These are phyloP conservation scores for Diloba caeruleocephala DNA, from an alignment of 2,888 invertebrate species.

Conservation along the genomic window DNA sequence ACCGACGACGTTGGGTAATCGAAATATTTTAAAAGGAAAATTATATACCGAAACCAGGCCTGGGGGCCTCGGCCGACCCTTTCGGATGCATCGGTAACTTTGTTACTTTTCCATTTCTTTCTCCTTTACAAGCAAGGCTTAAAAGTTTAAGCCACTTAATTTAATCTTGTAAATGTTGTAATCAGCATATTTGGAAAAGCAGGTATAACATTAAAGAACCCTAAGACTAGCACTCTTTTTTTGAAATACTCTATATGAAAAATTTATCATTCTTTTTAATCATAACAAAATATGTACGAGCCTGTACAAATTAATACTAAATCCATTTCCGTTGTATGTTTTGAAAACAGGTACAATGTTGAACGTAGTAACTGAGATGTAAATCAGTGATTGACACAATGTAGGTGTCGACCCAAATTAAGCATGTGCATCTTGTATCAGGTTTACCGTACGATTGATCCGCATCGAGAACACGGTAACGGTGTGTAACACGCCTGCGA, in stretches of 20 bases:
- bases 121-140: background rate
- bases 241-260: too few species aligned
- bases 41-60: constrained; percentile 59
- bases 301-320: background rate
- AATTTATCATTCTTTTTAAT: too few species aligned
- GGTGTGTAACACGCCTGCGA: constrained; percentile 64
- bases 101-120: constrained; percentile 10
- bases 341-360: constrained; percentile 31
- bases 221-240: too few species aligned
- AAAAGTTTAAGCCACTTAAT: background rate
- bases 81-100: constrained; percentile 26
- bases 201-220: too few species aligned
- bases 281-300: too few species aligned
- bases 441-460: constrained; percentile 78
- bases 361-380: constrained; percentile 36
- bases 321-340: constrained; percentile 18
- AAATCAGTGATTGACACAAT: constrained; percentile 40
- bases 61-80: constrained; percentile 38
- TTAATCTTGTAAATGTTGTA: too few species aligned
- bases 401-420: constrained; percentile 62
- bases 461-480: constrained; percentile 76
- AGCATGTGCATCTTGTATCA: constrained; percentile 70
- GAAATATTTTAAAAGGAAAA: constrained; percentile 77
- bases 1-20: constrained; percentile 77
- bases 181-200: too few species aligned